Percentiles rank a stretch among this genome's conserved stretches.
phyloP scores from a whole-genome alignment of 2,888 invertebrate species.

The Epinotia demarniana region DNA sequence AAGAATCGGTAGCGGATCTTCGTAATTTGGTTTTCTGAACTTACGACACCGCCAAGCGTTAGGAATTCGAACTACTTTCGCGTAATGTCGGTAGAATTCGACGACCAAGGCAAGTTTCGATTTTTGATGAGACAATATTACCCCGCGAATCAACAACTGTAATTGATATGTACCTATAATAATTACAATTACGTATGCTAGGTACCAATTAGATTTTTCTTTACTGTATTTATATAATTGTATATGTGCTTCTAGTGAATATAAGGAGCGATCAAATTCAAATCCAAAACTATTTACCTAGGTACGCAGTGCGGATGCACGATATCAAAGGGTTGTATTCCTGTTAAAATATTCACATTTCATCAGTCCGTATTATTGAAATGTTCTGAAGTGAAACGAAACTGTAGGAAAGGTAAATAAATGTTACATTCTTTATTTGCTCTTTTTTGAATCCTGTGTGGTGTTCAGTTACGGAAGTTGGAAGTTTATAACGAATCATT shows the following conservation, averaged over 20 bases:
- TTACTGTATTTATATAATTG: not conserved
- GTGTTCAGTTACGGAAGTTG: not conserved
- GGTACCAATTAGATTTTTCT: not conserved
- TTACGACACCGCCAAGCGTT: slow-evolving; percentile 80
- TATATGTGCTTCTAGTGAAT: not conserved
- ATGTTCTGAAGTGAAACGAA: slow-evolving; percentile 27
- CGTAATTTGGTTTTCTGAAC: slow-evolving; percentile 64
- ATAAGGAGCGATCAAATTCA: slow-evolving; percentile 14
- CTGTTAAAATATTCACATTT: slow-evolving; percentile 38
- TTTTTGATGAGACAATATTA: slow-evolving; percentile 46
- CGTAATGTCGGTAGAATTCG: slow-evolving; percentile 77
- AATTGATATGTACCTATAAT: not conserved
- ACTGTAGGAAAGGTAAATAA: slow-evolving; percentile 22
- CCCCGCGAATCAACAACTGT: not conserved
- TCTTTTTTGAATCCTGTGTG: slow-evolving; percentile 17
- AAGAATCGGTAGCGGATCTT: slow-evolving; percentile 67
- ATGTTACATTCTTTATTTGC: slow-evolving; percentile 13
- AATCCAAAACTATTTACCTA: slow-evolving; percentile 40
- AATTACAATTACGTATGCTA: not conserved
- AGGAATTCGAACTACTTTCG: slow-evolving; percentile 83
- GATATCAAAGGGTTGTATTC: slow-evolving; percentile 30
- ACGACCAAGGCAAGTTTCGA: slow-evolving; percentile 62
- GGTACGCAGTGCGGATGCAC: slow-evolving; percentile 6
- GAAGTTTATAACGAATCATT: not conserved
- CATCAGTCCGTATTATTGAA: slow-evolving; percentile 22